A percentile compares a stretch with the other conserved stretches of the same genome.
phyloP scores from a whole-genome alignment of 1,140 invertebrate genomes.

The Lordiphosa mommai region DNA sequence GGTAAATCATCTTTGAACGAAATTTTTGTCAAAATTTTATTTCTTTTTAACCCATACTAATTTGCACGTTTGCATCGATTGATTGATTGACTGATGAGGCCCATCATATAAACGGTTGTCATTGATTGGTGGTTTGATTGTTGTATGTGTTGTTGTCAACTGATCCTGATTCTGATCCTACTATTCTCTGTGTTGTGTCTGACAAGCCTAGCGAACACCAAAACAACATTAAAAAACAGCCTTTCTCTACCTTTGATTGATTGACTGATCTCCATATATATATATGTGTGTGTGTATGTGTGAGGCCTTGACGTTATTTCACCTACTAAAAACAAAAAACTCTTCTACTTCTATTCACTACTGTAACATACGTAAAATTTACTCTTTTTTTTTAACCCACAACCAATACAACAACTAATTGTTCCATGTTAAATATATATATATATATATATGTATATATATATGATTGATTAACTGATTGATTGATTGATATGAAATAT shows the following conservation, averaged over 20 bases:
- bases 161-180: too few species aligned
- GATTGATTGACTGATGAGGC: slow-evolving; percentile 50
- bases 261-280: background rate
- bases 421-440: slow-evolving; percentile 5
- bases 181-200: slow-evolving; percentile 35
- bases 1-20: slow-evolving; percentile 21
- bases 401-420: background rate
- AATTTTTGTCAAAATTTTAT: slow-evolving; percentile 9
- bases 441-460: background rate
- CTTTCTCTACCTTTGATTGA: background rate
- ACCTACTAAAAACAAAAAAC: background rate
- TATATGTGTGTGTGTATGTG: background rate
- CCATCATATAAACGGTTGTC: slow-evolving; percentile 26
- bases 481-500: slow-evolving; percentile 9
- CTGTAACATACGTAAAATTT: background rate
- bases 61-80: slow-evolving; percentile 28
- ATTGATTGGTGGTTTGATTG: slow-evolving; percentile 34
- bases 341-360: slow-evolving; percentile 3
- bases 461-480: slow-evolving; percentile 21
- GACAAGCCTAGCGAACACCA: slow-evolving; percentile 37
- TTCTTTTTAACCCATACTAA: slow-evolving; percentile 8
- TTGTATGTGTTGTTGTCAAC: slow-evolving; percentile 25
- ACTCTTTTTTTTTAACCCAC: background rate
- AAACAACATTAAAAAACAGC: slow-evolving; percentile 11
- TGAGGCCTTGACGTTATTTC: background rate